These are phyloP conservation scores for Chlamydotis undulata DNA, from an alignment of 2,113 vertebrate genomes.

Conservation along the genomic window DNA sequence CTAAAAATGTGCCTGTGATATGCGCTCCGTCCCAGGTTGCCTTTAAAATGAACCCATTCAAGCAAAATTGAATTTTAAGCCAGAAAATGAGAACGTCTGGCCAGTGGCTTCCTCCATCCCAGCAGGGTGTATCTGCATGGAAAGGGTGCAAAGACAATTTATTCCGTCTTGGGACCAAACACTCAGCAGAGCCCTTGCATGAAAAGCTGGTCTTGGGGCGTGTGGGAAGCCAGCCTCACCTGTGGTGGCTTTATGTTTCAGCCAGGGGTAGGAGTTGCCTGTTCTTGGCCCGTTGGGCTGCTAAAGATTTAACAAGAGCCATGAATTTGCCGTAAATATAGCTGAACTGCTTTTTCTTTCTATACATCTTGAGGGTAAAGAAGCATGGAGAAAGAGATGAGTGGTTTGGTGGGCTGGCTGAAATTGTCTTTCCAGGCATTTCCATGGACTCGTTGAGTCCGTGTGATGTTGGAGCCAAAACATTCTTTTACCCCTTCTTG, in stretches of 20 bases:
- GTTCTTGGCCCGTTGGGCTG: not conserved
- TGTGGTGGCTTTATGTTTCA: not conserved
- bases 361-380: not conserved
- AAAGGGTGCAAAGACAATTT: not conserved
- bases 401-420: not conserved
- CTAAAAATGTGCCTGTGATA: not conserved
- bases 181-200: not conserved
- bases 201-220: not conserved
- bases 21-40: fast-evolving
- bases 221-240: not conserved
- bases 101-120: not conserved
- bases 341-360: not conserved
- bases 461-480: not conserved
- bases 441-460: not conserved
- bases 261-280: not conserved
- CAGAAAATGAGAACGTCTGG: not conserved
- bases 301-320: not conserved
- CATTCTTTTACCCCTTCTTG: not conserved
- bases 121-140: not conserved
- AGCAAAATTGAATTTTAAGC: not conserved
- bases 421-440: not conserved
- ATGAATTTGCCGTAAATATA: not conserved
- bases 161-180: not conserved
- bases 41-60: not conserved
- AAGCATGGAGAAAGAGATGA: not conserved